Percentiles rank a stretch among this genome's conserved stretches.
Conservation (phyloP, 2,888 invertebrate genomes). For the Myathropa florea region DNA sequence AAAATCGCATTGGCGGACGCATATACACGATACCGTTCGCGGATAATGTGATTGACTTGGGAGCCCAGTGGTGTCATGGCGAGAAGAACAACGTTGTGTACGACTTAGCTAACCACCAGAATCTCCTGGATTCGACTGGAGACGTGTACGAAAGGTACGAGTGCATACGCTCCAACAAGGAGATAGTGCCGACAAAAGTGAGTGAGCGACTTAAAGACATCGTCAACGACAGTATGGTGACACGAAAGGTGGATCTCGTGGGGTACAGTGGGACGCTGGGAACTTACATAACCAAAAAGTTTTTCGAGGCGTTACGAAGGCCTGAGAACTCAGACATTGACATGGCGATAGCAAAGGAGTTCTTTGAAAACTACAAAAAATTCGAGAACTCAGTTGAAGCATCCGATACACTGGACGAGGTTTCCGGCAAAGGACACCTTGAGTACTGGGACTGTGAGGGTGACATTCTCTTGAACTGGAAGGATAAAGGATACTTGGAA, state of each 20-base stretch:
- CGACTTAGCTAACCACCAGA: conserved; percentile 76
- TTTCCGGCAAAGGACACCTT: conserved; percentile 85
- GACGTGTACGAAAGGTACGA: conserved; percentile 78
- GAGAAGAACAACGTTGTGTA: conserved; percentile 80
- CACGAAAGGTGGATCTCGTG: conserved; percentile 77
- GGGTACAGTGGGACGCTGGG: conserved; percentile 78
- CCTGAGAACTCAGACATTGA: conserved; percentile 80
- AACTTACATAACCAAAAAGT: conserved; percentile 77
- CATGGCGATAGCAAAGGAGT: conserved; percentile 81
- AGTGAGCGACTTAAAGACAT: conserved; percentile 79
- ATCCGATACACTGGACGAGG: conserved; percentile 85
- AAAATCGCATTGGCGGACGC: conserved; percentile 85
- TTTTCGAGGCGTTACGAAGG: conserved; percentile 75
- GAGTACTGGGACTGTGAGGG: conserved; percentile 88
- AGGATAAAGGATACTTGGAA: conserved; percentile 86
- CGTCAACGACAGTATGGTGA: conserved; percentile 80
- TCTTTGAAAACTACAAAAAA: conserved; percentile 84
- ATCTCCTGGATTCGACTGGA: conserved; percentile 78
- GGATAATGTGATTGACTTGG: conserved; percentile 81
- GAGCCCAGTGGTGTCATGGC: conserved; percentile 81
- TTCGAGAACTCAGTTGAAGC: conserved; percentile 82
- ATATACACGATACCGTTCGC: conserved; percentile 83
- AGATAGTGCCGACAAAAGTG: conserved; percentile 78
- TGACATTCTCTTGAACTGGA: conserved; percentile 88
- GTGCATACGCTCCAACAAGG: conserved; percentile 79